phyloP scores from a whole-genome alignment of 2,113 vertebrate genomes.

The Siniperca knerii region DNA sequence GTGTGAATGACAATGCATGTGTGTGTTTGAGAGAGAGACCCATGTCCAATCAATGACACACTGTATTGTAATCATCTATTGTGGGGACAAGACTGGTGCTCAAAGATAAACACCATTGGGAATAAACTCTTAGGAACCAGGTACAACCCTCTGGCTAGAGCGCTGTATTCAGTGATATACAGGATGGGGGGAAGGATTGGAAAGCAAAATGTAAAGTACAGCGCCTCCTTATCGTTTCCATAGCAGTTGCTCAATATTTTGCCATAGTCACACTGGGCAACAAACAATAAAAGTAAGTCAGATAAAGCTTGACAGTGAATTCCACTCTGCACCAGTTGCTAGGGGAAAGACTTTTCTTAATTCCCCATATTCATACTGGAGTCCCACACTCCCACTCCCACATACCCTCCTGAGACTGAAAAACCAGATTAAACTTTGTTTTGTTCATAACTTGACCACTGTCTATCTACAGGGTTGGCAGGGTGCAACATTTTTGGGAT shows the following conservation, averaged over 20 bases:
- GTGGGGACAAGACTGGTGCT: constrained; percentile 42
- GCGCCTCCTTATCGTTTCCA: constrained; percentile 35
- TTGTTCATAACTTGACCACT: constrained; percentile 53
- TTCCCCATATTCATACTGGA: constrained; percentile 72
- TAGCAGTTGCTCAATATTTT: constrained; percentile 43
- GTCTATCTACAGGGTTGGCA: constrained; percentile 55
- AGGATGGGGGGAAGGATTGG: background rate
- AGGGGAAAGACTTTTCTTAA: constrained; percentile 75
- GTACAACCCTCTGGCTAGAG: constrained; percentile 17
- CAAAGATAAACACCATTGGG: constrained; percentile 65
- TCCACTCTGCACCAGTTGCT: constrained; percentile 79
- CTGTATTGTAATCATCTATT: constrained; percentile 77
- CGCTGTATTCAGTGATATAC: constrained; percentile 3
- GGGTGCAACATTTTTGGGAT: constrained; percentile 78
- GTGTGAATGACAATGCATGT: constrained; percentile 64
- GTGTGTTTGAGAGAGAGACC: constrained; percentile 40
- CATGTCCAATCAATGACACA: constrained; percentile 75
- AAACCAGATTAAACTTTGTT: constrained; percentile 67
- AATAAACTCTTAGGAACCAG: constrained; percentile 36
- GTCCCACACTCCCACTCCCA: constrained; percentile 60
- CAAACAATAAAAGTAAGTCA: constrained; percentile 62
- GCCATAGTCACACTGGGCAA: constrained; percentile 57
- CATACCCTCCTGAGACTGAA: constrained; percentile 58
- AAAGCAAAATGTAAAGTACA: constrained; percentile 46
- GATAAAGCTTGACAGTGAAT: constrained; percentile 74